Conservation (phyloP, 2,797 vertebrate species). For the Crenuchus spilurus region DNA sequence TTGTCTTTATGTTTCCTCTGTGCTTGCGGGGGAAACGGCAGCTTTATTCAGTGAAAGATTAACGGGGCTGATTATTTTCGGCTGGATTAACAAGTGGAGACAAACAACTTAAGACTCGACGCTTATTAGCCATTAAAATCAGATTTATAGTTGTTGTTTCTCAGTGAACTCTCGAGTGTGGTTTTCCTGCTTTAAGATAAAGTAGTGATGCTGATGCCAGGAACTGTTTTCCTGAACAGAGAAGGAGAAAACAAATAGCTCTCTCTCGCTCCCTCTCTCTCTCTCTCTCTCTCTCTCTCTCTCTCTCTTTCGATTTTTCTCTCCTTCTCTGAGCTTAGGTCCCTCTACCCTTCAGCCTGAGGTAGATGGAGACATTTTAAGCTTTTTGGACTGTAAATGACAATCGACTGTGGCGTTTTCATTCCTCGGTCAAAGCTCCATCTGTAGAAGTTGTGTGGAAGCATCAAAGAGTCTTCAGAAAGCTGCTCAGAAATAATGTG, state of each 20-base stretch:
- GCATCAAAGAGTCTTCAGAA: neutral
- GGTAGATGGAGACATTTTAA: conserved; percentile 65
- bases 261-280: conserved; percentile 2
- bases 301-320: neutral
- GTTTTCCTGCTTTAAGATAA: too few relatives aligned
- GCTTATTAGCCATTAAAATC: neutral
- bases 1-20: conserved; percentile 17
- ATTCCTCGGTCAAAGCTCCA: neutral
- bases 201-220: conserved; percentile 36
- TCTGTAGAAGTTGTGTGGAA: conserved; percentile 29
- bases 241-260: conserved; percentile 39
- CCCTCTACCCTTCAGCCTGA: conserved; percentile 44
- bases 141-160: too few relatives aligned
- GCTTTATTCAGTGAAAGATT: conserved; percentile 10
- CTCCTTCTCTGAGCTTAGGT: conserved; percentile 25
- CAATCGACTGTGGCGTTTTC: conserved; percentile 39
- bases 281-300: neutral
- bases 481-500: neutral
- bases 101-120: neutral
- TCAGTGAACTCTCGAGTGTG: too few relatives aligned
- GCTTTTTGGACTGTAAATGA: too few relatives aligned
- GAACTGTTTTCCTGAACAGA: conserved; percentile 22
- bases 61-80: conserved; percentile 41
- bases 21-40: conserved; percentile 28
- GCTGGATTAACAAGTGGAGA: conserved; percentile 49